Evolutionary conservation across 2,797 vertebrate genomes (phyloP), one percentile per base, ranked within the genome.

Genomic region (Echiichthys vipera): DNA sequence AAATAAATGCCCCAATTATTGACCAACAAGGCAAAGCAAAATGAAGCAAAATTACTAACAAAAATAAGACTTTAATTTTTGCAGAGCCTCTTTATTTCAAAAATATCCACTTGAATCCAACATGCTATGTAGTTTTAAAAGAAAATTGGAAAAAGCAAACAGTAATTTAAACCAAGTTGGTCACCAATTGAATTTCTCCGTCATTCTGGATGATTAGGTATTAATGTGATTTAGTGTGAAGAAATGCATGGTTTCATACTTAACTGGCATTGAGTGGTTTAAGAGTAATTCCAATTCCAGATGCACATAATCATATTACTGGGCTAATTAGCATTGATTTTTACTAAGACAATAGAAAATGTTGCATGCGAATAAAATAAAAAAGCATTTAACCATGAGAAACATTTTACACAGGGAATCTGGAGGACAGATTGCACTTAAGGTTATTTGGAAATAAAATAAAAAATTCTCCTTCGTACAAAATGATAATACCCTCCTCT

Each of bases 291-390:
- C 93, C 87, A 92, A 94, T 93, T 89, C 74, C 78, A 92, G 81
- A 91, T 88, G 81, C 90, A 91, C 73, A 89, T 92, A 91, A 93
- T 94, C 90, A 93, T 94, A 92, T 94, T 93, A 93, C 78, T 34
- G 13, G 36, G 61, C 82, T 93, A 94, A 94, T 92, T 85, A 71
- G 40, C 75, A 94, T 94, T 73, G 93, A 94, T 92, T 90, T 85
- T 77, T 51, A 77, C 71, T 83, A 78, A 79, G 76, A 79, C 65
- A 73, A 84, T 54, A 71, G 71, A 85, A 22, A 65, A 76, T 59
- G 77, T 59, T 83, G 77, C 78, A 86, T 81, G 84, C 69, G 90
- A 82, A 89, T 83, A 71, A 78, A 88, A 81, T 75, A 72, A 85
- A 73, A 71, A 59, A 55, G 43, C 49, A 84, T 84, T 84, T 67